Conservation (phyloP, 2,113 vertebrate genomes). For the Urocynchramus pylzowi region DNA sequence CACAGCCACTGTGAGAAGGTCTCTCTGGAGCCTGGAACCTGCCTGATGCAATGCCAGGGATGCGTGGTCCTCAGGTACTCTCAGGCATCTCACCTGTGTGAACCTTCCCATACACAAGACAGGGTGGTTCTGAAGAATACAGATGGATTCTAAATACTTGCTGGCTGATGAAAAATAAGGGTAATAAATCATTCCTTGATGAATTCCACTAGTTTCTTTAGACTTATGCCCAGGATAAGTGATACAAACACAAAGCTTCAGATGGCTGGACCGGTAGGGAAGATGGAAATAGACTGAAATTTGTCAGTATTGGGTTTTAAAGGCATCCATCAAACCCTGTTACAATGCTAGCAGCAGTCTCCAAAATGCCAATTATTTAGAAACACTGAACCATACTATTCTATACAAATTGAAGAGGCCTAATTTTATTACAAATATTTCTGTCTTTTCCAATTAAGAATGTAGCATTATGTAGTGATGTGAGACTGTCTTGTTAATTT, state of each 20-base stretch:
- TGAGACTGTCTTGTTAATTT: background rate
- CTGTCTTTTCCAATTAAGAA: background rate
- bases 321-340: background rate
- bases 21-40: background rate
- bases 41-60: too few relatives aligned
- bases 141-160: background rate
- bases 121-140: background rate
- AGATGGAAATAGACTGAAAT: background rate
- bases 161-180: background rate
- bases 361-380: slow-evolving; percentile 4
- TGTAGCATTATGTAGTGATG: background rate
- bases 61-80: background rate
- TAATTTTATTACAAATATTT: background rate
- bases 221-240: background rate
- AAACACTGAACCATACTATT: background rate
- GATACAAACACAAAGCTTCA: background rate
- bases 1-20: background rate
- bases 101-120: background rate
- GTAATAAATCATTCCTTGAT: background rate
- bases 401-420: background rate
- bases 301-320: background rate
- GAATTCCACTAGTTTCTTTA: background rate
- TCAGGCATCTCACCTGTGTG: background rate
- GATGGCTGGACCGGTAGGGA: background rate
- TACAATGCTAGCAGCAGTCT: background rate